Conservation (phyloP, 2,113 vertebrate species). For the Callipepla californica region DNA sequence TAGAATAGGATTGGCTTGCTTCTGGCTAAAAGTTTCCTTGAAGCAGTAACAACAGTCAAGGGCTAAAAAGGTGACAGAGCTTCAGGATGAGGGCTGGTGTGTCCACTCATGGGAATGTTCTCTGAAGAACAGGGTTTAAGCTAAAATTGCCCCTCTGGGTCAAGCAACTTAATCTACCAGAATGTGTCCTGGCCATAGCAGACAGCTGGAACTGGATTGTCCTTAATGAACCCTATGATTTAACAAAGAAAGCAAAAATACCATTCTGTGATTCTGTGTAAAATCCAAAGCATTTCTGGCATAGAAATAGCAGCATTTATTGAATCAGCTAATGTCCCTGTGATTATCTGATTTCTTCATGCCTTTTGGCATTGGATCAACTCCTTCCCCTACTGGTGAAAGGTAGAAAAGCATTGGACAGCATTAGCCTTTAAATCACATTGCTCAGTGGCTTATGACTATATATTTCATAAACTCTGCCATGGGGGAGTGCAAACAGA, state of each 20-base stretch:
- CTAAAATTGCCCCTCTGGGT: background rate
- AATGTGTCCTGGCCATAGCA: background rate
- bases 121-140: background rate
- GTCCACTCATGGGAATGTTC: background rate
- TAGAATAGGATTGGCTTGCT: background rate
- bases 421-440: background rate
- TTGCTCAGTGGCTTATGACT: background rate
- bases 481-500: slow-evolving; percentile 14
- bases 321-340: background rate
- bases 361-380: background rate
- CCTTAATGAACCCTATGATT: background rate
- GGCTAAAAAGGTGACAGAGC: background rate
- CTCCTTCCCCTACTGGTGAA: background rate
- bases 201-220: background rate
- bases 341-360: background rate
- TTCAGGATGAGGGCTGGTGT: background rate
- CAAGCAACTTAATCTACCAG: background rate
- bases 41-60: background rate
- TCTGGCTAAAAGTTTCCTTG: background rate
- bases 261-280: too few species aligned
- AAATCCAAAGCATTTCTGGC: background rate
- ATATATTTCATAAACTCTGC: background rate
- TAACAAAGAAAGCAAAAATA: background rate
- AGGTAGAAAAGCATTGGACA: background rate
- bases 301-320: background rate